Percentiles rank a stretch among this genome's conserved stretches.
These are phyloP conservation scores for Clamator glandarius DNA, from an alignment of 2,797 vertebrate species.

Conservation along the genomic window DNA sequence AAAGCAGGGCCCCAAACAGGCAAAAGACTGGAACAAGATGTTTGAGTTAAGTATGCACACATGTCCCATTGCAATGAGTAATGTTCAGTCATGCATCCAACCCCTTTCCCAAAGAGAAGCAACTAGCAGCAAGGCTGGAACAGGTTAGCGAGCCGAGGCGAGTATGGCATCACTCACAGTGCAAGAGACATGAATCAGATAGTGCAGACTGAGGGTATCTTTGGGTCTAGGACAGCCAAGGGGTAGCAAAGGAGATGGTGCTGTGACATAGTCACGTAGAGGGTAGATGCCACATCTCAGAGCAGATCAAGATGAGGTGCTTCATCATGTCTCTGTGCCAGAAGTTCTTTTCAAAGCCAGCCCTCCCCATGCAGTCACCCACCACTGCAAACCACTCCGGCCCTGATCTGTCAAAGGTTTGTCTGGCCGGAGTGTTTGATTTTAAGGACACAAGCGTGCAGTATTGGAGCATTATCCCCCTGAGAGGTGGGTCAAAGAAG, in stretches of 20 bases:
- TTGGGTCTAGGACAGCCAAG: not conserved
- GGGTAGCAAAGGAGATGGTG: not conserved
- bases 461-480: not conserved
- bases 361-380: not conserved
- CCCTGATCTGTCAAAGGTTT: not conserved
- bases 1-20: not conserved
- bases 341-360: not conserved
- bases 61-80: not conserved
- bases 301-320: not conserved
- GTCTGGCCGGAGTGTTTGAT: not conserved
- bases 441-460: not conserved
- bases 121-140: not conserved
- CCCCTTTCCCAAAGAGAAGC: not conserved
- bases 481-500: not conserved
- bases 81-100: not conserved
- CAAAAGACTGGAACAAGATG: not conserved
- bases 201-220: not conserved
- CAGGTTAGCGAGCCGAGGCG: not conserved
- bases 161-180: not conserved
- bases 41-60: not conserved
- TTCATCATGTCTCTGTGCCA: not conserved
- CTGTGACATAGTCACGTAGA: accelerated
- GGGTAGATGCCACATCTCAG: not conserved
- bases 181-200: not conserved
- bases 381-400: not conserved